Evolutionary conservation across 37 sponge, comb jelly and placozoan genomes (phyloP).

Genomic region (Chondrilla cf. caribensis): DNA sequence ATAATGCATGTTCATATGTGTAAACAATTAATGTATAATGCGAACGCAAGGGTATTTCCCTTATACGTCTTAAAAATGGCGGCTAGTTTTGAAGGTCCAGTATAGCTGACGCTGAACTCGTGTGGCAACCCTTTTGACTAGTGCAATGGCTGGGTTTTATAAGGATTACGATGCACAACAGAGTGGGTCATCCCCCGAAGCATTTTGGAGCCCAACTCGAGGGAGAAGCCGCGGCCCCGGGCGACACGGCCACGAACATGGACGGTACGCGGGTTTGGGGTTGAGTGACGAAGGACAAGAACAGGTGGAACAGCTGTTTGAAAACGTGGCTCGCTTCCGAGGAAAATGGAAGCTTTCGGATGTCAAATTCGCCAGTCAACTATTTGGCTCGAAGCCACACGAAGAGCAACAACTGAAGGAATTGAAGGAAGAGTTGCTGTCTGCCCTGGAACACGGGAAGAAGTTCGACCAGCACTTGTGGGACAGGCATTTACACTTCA

Average conservation of each 20-base stretch:
- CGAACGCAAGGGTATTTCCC: too few species aligned
- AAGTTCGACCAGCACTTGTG: constrained; percentile 78
- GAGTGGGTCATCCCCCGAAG: background rate
- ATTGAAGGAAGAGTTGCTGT: constrained; percentile 63
- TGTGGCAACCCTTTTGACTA: too few species aligned
- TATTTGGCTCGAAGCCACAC: constrained; percentile 37
- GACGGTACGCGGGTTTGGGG: constrained; percentile 21
- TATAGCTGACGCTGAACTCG: too few species aligned
- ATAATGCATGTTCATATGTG: too few species aligned
- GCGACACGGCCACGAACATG: background rate
- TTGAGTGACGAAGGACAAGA: constrained; percentile 73
- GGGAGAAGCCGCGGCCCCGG: background rate
- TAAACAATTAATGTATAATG: too few species aligned
- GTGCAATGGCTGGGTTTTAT: constrained; percentile 22
- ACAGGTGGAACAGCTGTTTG: constrained; percentile 57
- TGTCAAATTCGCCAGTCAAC: constrained; percentile 32
- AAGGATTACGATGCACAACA: constrained; percentile 20
- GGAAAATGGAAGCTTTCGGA: constrained; percentile 36
- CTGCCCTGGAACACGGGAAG: constrained; percentile 55
- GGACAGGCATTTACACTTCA: constrained; percentile 82
- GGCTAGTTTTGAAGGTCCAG: too few species aligned
- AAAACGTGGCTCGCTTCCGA: constrained; percentile 50
- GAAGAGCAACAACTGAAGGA: constrained; percentile 39
- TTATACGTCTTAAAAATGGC: too few species aligned
- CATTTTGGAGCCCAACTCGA: constrained; percentile 10